Base-by-base conservation (phyloP, 23 tunicate species). In the Diplosoma virens region DNA sequence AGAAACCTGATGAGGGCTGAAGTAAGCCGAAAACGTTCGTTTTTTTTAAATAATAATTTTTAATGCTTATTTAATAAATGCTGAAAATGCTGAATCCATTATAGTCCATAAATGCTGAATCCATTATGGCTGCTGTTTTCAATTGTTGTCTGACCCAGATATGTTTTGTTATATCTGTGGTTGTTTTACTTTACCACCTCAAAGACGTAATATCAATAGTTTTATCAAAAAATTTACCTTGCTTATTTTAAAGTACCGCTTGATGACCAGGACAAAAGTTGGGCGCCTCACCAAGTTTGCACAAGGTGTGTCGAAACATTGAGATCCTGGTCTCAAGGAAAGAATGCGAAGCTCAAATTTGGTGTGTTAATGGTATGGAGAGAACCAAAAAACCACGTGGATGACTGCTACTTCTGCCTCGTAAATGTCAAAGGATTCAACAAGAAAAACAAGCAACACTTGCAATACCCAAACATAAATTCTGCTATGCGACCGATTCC, bases 391-490 rank as follows among this genome's bases (percentile, higher is more conserved):
- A 63, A 63, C 70, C 70, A 63, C 35, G 33, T 63, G 20, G 70
- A 63, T 63, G 33, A 63, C 70, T 63, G 70, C 70, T 63, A 63
- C 70, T 63, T 63, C 70, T 63, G 70, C n/a, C n/a, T n/a, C n/a
- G n/a, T n/a, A n/a, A n/a, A n/a, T n/a, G n/a, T n/a, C n/a, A n/a
- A n/a, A 23, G 35, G 70, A 63, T 63, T 25, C 20, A 28, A 27
- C 20, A 63, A 63, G 70, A 29, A 63, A 63, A 63, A 63, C 70
- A 25, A 63, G 35, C 70, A 63, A 4, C 35, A 25, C 35, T 63
- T 63, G 70, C 70, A 29, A n/a, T n/a, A n/a, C n/a, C n/a, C n/a
- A n/a, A n/a, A n/a, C n/a, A n/a, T n/a, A n/a, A n/a, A n/a, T n/a
- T 63, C 70, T 63, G 70, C 70, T 63, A 63, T 63, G 35, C 70